These are phyloP conservation scores for Paraescarpia echinospica DNA, from an alignment of 1,140 invertebrate species.

Conservation along the genomic window DNA sequence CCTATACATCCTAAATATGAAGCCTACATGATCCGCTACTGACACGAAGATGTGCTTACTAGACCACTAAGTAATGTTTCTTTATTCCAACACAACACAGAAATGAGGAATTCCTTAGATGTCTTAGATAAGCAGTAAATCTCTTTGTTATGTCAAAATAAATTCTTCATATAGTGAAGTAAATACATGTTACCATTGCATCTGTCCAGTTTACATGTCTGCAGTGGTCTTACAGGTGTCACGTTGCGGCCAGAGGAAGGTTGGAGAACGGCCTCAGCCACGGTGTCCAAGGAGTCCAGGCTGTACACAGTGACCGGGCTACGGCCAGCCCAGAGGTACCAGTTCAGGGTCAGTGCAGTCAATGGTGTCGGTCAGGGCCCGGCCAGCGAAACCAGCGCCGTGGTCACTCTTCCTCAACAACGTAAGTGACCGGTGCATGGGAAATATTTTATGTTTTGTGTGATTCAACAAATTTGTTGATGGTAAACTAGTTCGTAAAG, in stretches of 20 bases:
- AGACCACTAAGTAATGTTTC: no score
- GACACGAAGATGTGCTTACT: no score
- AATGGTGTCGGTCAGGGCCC: constrained; percentile 89
- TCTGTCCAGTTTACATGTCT: background rate
- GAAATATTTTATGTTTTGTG: background rate
- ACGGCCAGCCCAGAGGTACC: constrained; percentile 91
- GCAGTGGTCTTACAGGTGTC: background rate
- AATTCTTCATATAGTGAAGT: background rate
- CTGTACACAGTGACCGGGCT: constrained; percentile 78
- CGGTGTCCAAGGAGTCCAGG: constrained; percentile 77
- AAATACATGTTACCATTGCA: background rate
- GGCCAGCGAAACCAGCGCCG: constrained; percentile 76
- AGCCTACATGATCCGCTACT: no score
- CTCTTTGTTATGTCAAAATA: background rate
- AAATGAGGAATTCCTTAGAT: no score
- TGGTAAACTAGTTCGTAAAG: background rate
- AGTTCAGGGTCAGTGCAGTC: constrained; percentile 92
- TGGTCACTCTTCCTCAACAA: constrained; percentile 86
- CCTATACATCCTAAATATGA: no score
- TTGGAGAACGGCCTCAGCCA: constrained; percentile 86
- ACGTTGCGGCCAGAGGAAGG: constrained; percentile 26
- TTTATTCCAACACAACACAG: no score
- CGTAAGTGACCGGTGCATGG: constrained; percentile 65
- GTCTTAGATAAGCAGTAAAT: background rate
- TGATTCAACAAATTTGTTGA: background rate